These are phyloP conservation scores for Tachina grossa DNA, from an alignment of 2,888 invertebrate species.

Conservation along the genomic window DNA sequence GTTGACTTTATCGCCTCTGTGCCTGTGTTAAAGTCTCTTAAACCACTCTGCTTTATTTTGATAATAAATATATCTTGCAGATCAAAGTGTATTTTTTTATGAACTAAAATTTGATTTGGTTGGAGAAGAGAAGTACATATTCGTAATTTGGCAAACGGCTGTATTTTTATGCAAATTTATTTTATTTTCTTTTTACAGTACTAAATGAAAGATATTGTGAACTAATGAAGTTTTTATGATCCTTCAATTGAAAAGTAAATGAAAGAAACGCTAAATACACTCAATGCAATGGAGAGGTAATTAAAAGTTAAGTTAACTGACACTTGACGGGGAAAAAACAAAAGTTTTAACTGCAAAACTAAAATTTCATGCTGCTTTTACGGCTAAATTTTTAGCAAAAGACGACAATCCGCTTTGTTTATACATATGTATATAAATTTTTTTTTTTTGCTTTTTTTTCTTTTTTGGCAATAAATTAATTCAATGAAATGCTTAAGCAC, in stretches of 20 bases:
- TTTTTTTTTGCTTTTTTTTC: not conserved
- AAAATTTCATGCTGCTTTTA: not conserved
- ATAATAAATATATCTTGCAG: conserved; percentile 17
- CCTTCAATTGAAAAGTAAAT: not conserved
- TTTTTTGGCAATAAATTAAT: conserved; percentile 53
- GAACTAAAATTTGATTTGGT: conserved; percentile 39
- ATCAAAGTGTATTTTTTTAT: conserved; percentile 67
- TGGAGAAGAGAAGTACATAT: conserved; percentile 17
- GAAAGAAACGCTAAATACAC: not conserved
- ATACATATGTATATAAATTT: not conserved
- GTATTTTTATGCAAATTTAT: conserved; percentile 36
- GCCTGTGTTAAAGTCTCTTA: conserved; percentile 23
- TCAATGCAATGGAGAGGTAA: not conserved
- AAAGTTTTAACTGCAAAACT: not conserved
- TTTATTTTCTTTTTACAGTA: conserved; percentile 33
- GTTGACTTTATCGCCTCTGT: conserved; percentile 16
- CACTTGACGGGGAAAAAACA: not conserved
- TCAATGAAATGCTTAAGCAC: conserved; percentile 19
- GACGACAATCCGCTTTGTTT: not conserved
- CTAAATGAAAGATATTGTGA: conserved; percentile 53
- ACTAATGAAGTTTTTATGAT: conserved; percentile 57
- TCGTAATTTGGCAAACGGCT: conserved; percentile 16
- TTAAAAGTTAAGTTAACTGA: not conserved
- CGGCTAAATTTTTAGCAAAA: not conserved
- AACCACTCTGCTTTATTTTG: conserved; percentile 1